Conservation (phyloP, 2,888 invertebrate species). For the Drosophila neoperkinsi region DNA sequence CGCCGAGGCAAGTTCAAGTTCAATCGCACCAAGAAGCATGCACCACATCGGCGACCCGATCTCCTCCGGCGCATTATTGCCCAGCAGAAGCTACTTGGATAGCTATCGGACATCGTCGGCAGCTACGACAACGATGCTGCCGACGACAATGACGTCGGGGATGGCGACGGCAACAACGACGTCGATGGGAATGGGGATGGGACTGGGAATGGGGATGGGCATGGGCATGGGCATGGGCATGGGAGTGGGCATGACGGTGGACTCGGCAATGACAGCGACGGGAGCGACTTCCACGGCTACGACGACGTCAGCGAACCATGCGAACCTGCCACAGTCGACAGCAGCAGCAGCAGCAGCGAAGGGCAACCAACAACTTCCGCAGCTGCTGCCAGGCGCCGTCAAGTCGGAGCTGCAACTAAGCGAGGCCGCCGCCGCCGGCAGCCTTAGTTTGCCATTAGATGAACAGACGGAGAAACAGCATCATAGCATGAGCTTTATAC, state of each 20-base stretch:
- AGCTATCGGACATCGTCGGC: conserved; percentile 86
- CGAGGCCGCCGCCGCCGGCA: conserved; percentile 64
- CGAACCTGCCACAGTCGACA: conserved; percentile 67
- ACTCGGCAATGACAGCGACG: conserved; percentile 70
- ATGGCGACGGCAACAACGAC: conserved; percentile 83
- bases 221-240: conserved; percentile 77
- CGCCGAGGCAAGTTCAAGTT: conserved; percentile 88
- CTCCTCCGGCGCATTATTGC: conserved; percentile 85
- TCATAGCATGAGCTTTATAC: conserved; percentile 86
- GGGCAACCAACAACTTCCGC: conserved; percentile 72
- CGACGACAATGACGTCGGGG: conserved; percentile 85
- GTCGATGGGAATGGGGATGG: conserved; percentile 73
- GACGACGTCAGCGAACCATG: conserved; percentile 69
- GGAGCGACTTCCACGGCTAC: conserved; percentile 77
- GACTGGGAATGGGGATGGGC: conserved; percentile 68
- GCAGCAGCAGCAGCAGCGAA: conserved; percentile 61
- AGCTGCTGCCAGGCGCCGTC: conserved; percentile 60
- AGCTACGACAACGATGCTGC: conserved; percentile 86
- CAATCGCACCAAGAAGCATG: conserved; percentile 94
- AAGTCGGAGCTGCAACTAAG: conserved; percentile 55
- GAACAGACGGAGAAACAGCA: conserved; percentile 35
- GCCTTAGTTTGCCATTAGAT: conserved; percentile 47
- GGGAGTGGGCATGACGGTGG: conserved; percentile 68
- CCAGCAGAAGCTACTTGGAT: conserved; percentile 86
- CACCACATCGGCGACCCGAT: conserved; percentile 88